A percentile compares a stretch with the other conserved stretches of the same genome.
phyloP scores from a whole-genome alignment of 2,888 invertebrate genomes.

The Ephialtes manifestator region DNA sequence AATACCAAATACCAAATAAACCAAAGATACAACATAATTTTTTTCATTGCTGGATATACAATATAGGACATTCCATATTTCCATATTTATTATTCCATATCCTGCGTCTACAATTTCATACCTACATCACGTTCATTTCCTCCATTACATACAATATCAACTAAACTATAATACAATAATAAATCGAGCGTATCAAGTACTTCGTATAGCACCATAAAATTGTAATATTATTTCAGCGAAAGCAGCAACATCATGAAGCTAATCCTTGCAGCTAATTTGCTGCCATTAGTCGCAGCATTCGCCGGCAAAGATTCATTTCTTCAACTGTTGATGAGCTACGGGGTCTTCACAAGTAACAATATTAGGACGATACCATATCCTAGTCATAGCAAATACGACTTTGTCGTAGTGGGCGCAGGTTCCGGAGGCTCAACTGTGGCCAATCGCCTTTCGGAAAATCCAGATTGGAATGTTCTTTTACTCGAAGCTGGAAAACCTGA shows the following conservation, averaged over 20 bases:
- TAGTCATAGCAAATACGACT: slow-evolving; percentile 87
- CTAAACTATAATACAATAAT: no score
- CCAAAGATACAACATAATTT: no score
- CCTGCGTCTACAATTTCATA: no score
- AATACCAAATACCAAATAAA: no score
- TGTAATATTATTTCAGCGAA: slow-evolving; percentile 10
- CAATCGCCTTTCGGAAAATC: slow-evolving; percentile 89
- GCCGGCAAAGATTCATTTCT: slow-evolving; percentile 64
- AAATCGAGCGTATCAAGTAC: background rate
- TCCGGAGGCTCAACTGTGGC: slow-evolving; percentile 91
- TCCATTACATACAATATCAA: no score
- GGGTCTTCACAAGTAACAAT: slow-evolving; percentile 61
- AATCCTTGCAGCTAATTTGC: background rate
- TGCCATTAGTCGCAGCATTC: slow-evolving; percentile 5
- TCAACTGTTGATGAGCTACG: slow-evolving; percentile 72
- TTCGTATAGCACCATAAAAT: background rate
- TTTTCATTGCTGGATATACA: no score
- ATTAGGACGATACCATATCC: slow-evolving; percentile 77
- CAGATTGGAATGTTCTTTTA: slow-evolving; percentile 88
- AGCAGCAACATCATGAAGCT: slow-evolving; percentile 20
- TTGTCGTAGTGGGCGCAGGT: slow-evolving; percentile 90
- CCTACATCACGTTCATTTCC: no score
- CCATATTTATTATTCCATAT: background rate
- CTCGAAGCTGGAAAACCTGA: slow-evolving; percentile 89
- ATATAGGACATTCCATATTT: no score